Percentiles rank a stretch among this genome's conserved stretches.
Evolutionary conservation across 2,113 vertebrate genomes (phyloP).

Genomic region (Emydocephalus ijimae): DNA sequence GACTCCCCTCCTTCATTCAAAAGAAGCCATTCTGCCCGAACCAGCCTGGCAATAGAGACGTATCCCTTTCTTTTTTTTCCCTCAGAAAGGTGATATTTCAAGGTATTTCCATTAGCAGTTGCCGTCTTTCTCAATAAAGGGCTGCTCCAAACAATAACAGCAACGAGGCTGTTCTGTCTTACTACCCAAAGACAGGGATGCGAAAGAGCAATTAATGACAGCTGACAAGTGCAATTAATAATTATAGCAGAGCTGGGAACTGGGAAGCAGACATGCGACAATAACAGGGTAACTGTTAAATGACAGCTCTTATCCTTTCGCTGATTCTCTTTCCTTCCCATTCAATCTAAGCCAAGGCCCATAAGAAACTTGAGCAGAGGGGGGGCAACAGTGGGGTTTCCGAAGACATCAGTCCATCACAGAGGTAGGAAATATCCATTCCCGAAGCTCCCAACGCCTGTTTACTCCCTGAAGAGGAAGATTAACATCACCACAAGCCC

Average conservation of each 20-base stretch:
- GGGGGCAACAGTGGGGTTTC: not conserved
- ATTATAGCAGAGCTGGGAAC: slow-evolving; percentile 81
- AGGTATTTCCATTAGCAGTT: slow-evolving; percentile 63
- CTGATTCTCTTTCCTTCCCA: not conserved
- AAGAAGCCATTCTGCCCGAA: not conserved
- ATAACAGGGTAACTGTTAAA: slow-evolving; percentile 71
- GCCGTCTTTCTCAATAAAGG: slow-evolving; percentile 55
- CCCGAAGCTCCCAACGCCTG: not conserved
- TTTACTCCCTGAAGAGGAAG: not conserved
- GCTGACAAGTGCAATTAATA: slow-evolving; percentile 90
- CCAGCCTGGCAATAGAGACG: accelerated
- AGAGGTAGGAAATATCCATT: slow-evolving; percentile 4
- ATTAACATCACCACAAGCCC: slow-evolving; percentile 31
- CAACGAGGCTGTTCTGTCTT: slow-evolving; percentile 77
- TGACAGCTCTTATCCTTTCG: slow-evolving; percentile 69
- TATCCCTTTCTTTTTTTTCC: not conserved
- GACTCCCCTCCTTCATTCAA: not conserved
- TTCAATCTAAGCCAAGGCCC: slow-evolving; percentile 50
- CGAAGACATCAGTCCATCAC: not conserved
- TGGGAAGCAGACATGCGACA: slow-evolving; percentile 77
- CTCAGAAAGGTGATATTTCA: slow-evolving; percentile 62
- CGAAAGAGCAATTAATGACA: slow-evolving; percentile 86
- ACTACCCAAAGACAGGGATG: slow-evolving; percentile 79
- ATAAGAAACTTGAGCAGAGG: not conserved
- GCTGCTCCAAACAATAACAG: slow-evolving; percentile 74